phyloP scores from a whole-genome alignment of 2,888 invertebrate genomes.

The Kuschelorhynchus macadamiae region DNA sequence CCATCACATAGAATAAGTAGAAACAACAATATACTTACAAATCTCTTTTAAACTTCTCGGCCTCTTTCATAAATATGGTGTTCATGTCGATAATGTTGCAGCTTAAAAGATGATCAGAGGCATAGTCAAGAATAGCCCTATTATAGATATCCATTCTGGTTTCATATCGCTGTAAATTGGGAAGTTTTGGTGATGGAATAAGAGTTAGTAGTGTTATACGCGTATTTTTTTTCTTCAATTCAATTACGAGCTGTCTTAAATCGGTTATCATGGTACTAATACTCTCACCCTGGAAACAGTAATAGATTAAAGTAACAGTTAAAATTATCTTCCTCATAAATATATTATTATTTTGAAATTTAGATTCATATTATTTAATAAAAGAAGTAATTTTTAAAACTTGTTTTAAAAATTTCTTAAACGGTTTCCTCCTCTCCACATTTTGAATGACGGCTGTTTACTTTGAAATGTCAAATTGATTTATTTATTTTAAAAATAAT shows the following conservation, averaged over 20 bases:
- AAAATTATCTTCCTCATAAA: too few relatives aligned
- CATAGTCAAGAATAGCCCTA: constrained; percentile 58
- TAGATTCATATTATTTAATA: too few relatives aligned
- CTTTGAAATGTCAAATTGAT: too few relatives aligned
- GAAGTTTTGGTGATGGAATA: constrained; percentile 58
- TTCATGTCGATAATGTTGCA: constrained; percentile 61
- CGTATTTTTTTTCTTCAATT: constrained; percentile 57
- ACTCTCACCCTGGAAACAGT: constrained; percentile 53
- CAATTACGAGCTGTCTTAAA: constrained; percentile 55
- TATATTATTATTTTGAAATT: too few relatives aligned
- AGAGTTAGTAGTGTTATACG: constrained; percentile 58
- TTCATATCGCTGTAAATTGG: constrained; percentile 45
- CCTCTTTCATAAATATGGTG: constrained; percentile 56
- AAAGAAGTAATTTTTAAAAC: too few relatives aligned
- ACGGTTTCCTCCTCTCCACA: too few relatives aligned
- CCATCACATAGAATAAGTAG: too few relatives aligned
- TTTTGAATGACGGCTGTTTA: too few relatives aligned
- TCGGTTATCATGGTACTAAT: constrained; percentile 59
- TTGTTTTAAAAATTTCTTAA: too few relatives aligned
- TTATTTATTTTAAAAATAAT: too few relatives aligned
- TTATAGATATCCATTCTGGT: constrained; percentile 59
- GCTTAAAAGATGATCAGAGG: constrained; percentile 47
- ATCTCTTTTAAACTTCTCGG: constrained; percentile 55
- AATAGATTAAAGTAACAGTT: too few relatives aligned
- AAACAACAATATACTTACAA: constrained; percentile 58